Conservation (phyloP, 2,113 vertebrate species). For the Malurus elegans region DNA sequence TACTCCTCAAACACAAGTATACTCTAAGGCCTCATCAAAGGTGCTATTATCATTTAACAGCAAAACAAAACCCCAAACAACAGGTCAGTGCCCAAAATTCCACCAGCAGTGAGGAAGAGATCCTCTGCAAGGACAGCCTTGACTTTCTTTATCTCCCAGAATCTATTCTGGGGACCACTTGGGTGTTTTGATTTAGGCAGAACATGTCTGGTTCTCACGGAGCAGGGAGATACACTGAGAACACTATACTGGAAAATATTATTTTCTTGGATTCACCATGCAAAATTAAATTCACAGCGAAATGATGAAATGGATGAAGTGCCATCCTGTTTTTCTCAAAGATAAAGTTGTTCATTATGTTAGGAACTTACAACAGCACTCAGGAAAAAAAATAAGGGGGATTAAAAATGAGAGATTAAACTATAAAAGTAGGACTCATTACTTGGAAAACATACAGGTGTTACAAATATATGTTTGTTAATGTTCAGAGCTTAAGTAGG, state of each 20-base stretch:
- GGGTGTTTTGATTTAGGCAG: not conserved
- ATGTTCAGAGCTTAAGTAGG: not conserved
- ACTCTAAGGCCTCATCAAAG: not conserved
- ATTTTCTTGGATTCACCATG: not conserved
- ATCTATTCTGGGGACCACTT: not conserved
- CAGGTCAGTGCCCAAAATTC: not conserved
- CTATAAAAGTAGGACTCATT: not conserved
- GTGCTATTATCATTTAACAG: not conserved
- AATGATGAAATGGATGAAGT: not conserved
- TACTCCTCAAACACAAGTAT: not conserved
- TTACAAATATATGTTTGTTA: not conserved
- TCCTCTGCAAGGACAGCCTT: not conserved
- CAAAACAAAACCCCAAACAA: not conserved
- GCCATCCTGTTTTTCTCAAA: not conserved
- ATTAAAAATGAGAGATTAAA: not conserved
- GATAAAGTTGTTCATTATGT: not conserved
- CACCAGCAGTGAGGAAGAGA: not conserved
- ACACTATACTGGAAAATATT: not conserved
- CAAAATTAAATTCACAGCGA: not conserved
- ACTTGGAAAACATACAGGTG: not conserved
- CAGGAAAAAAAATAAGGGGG: not conserved
- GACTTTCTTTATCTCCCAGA: not conserved
- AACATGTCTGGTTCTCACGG: not conserved
- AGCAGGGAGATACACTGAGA: not conserved
- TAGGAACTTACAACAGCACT: not conserved